phyloP scores from a whole-genome alignment of 1,140 invertebrate species.

The Euura lappo region DNA sequence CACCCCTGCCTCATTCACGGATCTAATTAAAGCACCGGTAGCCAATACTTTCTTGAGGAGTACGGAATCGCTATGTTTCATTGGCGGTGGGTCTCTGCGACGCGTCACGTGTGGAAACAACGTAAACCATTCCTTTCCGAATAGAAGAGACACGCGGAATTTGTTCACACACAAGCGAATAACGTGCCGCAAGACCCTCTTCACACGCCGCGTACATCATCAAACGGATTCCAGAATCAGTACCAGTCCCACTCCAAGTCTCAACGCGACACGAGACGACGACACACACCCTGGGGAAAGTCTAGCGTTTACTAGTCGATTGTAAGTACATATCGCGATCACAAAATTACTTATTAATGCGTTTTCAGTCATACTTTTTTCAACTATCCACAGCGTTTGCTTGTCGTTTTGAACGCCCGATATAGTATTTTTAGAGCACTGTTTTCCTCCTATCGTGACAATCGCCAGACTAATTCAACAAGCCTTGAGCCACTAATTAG shows the following conservation, averaged over 20 bases:
- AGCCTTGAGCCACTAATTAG: not conserved
- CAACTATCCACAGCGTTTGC: no score
- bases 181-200: not conserved
- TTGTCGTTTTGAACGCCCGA: not conserved
- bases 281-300: no score
- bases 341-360: no score
- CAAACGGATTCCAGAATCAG: constrained; percentile 2
- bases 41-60: not conserved
- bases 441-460: not conserved
- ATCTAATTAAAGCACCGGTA: not conserved
- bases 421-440: not conserved
- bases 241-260: not conserved
- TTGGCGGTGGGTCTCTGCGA: not conserved
- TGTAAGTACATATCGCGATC: no score
- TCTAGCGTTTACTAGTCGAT: no score
- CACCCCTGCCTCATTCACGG: constrained; percentile 14
- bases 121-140: not conserved
- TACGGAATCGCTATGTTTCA: not conserved
- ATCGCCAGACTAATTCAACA: constrained; percentile 5
- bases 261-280: not conserved
- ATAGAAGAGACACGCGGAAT: not conserved
- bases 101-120: not conserved
- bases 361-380: no score
- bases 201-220: not conserved
- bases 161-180: not conserved